These are phyloP conservation scores for Halictus ligatus DNA, from an alignment of 2,888 invertebrate species.

Conservation along the genomic window DNA sequence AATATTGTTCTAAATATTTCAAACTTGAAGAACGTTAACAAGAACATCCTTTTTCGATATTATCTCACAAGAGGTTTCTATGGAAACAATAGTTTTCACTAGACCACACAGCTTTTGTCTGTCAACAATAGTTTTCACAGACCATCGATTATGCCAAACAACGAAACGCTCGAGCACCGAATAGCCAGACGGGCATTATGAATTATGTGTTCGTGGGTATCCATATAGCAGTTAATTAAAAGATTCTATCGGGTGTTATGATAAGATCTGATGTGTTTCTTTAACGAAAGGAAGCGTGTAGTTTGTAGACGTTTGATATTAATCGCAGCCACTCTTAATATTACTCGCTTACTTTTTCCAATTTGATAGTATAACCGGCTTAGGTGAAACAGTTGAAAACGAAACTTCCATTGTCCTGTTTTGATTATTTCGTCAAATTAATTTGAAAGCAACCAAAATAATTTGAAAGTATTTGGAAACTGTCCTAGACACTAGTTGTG, in stretches of 20 bases:
- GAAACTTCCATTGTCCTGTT: neutral
- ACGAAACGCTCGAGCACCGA: neutral
- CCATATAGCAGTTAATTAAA: neutral
- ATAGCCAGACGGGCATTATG: neutral
- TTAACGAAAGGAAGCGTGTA: neutral
- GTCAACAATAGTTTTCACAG: no score
- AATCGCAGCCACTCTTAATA: no score
- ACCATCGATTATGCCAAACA: neutral
- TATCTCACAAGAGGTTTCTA: no score
- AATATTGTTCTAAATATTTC: no score
- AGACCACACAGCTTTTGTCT: no score
- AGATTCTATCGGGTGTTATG: neutral
- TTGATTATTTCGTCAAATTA: neutral
- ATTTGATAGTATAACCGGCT: neutral
- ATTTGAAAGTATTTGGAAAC: neutral
- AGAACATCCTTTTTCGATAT: no score
- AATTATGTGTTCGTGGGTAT: neutral
- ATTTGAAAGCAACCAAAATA: neutral
- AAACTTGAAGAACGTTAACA: no score
- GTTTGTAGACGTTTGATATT: neutral
- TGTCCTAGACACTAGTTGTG: neutral
- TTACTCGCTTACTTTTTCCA: neutral
- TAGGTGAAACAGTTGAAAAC: neutral
- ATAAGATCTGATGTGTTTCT: neutral
- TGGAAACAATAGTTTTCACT: no score